Evolutionary conservation across 2,113 vertebrate species (phyloP).

Genomic region (Epinephelus lanceolatus): DNA sequence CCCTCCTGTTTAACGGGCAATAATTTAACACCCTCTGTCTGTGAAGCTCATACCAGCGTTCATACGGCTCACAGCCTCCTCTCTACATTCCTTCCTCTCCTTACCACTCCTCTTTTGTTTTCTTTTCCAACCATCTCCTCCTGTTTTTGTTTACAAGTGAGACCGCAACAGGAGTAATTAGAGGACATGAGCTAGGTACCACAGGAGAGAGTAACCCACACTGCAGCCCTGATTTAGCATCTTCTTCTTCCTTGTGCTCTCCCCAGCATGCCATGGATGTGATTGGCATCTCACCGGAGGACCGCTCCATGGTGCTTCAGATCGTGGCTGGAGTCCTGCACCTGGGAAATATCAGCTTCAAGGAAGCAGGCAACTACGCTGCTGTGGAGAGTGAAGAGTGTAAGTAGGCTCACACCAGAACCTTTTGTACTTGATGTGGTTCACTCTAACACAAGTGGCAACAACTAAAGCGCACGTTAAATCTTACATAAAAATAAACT

Average conservation of each 20-base stretch:
- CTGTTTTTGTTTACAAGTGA: conserved; percentile 76
- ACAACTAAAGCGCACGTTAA: background rate
- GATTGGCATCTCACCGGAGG: conserved; percentile 92
- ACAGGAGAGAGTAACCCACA: conserved; percentile 53
- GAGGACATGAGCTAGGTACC: conserved; percentile 50
- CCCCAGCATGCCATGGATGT: conserved; percentile 96
- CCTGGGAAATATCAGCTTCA: conserved; percentile 96
- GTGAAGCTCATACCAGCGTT: conserved; percentile 21
- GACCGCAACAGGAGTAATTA: conserved; percentile 73
- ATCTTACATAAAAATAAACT: background rate
- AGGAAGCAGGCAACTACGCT: conserved; percentile 96
- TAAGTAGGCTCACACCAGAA: conserved; percentile 79
- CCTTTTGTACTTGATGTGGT: background rate
- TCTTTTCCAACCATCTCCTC: conserved; percentile 51
- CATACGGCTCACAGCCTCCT: conserved; percentile 28
- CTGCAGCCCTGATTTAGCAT: conserved; percentile 32
- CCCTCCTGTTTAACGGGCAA: background rate
- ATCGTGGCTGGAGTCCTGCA: conserved; percentile 96
- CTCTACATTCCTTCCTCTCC: conserved; percentile 32
- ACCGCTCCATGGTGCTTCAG: conserved; percentile 92
- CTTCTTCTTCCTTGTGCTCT: conserved; percentile 43
- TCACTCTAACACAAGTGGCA: background rate
- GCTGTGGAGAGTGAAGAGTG: conserved; percentile 98
- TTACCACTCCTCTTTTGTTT: conserved; percentile 46
- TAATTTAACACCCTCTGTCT: background rate